Conservation (phyloP, 2,888 invertebrate genomes). For the Oxytorus armatus region DNA sequence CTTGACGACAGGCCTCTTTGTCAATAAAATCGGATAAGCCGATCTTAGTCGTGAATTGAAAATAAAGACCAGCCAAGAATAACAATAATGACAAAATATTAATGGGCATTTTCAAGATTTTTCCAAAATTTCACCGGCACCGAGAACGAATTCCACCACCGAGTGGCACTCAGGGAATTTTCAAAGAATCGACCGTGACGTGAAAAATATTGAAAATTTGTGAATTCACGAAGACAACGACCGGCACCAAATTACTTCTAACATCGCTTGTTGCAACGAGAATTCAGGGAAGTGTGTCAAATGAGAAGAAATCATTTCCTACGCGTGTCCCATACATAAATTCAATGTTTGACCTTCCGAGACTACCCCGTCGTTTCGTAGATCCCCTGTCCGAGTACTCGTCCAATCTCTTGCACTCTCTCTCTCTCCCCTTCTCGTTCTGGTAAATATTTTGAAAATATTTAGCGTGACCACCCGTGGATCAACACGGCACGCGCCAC, state of each 20-base stretch:
- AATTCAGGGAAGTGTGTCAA: constrained; percentile 35
- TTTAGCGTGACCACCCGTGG: constrained; percentile 66
- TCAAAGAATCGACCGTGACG: too few species aligned
- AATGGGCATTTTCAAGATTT: too few species aligned
- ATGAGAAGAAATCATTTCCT: constrained; percentile 23
- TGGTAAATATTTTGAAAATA: constrained; percentile 71
- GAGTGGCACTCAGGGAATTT: too few species aligned
- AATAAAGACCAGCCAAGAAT: too few species aligned
- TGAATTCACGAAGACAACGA: too few species aligned
- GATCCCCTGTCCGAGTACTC: not conserved
- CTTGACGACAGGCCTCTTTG: too few species aligned
- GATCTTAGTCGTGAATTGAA: too few species aligned
- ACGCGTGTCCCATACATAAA: constrained; percentile 55
- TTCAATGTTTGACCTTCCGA: constrained; percentile 31
- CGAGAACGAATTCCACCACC: too few species aligned
- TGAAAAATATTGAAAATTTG: too few species aligned
- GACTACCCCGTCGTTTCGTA: not conserved
- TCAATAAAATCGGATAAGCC: too few species aligned
- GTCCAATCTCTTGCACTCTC: constrained; percentile 2
- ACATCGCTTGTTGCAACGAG: constrained; percentile 1
- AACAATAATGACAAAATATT: too few species aligned
- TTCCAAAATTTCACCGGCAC: too few species aligned
- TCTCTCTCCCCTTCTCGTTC: not conserved
- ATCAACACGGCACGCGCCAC: constrained; percentile 62
- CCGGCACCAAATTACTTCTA: not conserved